Evolutionary conservation across 1,140 invertebrate species (phyloP), one percentile per base, ranked within the genome.

Genomic region (Tetramorium parvispinum): DNA sequence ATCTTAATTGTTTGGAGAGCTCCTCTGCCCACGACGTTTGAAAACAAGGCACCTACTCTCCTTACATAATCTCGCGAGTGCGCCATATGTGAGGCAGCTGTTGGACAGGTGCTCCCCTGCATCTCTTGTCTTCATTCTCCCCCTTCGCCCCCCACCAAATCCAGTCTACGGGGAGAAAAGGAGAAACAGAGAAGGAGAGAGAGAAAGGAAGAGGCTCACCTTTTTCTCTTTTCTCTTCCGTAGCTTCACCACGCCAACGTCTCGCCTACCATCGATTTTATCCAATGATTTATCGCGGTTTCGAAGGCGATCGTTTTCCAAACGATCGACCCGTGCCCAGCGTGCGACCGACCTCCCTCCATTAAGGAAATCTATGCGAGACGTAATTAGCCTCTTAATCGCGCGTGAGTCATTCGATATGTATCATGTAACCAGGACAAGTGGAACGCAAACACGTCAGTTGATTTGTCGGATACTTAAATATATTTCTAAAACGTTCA

Each of bases 51-150:
- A 82, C 57, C 77, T 86, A 88, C 77, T 87, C 83, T 86, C 57
- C 73, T 92, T 92, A 86, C 88, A 86, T 92, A 91, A 92, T 90
- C 89, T 71, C 63, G 46, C 68, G 76, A 37, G 37, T 59, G 55
- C 81, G 53, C 81, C 91, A 91, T 92, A 89, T 92, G 90, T 82
- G 70, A 85, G 53, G 63, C 91, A 92, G 91, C 87, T 92, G 91
- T 87, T 71, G 68, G 89, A 90, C 91, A 92, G 91, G 91, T 91
- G 90, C 76, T 86, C 65, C 70, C 75, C 89, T 66, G 55, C 85
- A 78, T 78, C 78, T 86, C 82, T 82, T 73, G 71, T 85, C 85
- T 89, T 86, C 77, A 43, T 86, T 63, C 51, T 83, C 63, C 27
- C n/a, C 63, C 71, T 86, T 86, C 76, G 21, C 32, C 49, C 27